A percentile compares a stretch with the other conserved stretches of the same genome.
Evolutionary conservation across 2,797 vertebrate species (phyloP).

Genomic region (Erpetoichthys calabaricus): DNA sequence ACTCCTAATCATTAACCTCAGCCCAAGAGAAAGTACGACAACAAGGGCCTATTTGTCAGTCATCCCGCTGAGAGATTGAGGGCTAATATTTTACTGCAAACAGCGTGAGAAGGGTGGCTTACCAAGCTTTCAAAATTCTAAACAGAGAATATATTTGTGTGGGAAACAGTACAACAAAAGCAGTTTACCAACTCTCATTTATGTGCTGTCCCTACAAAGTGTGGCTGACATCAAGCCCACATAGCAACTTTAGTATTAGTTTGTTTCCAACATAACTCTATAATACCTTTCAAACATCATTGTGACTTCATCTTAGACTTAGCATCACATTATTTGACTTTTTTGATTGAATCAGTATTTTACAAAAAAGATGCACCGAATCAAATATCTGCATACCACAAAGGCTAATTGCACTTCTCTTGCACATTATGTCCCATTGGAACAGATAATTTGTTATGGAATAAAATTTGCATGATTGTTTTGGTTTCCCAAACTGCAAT

Average conservation of each 20-base stretch:
- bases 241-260: neutral
- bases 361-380: too few relatives aligned
- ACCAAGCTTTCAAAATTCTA: slow-evolving; percentile 44
- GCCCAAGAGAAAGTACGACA: slow-evolving; percentile 73
- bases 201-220: slow-evolving; percentile 5
- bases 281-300: too few relatives aligned
- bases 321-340: too few relatives aligned
- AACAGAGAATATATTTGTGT: slow-evolving; percentile 56
- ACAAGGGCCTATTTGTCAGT: slow-evolving; percentile 86
- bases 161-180: slow-evolving; percentile 43
- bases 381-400: too few relatives aligned
- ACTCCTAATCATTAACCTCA: slow-evolving; percentile 90
- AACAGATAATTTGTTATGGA: too few relatives aligned
- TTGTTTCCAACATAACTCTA: neutral
- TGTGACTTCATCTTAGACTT: too few relatives aligned
- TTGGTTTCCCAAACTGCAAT: too few relatives aligned
- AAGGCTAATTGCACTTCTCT: too few relatives aligned
- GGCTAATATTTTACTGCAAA: slow-evolving; percentile 82
- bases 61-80: slow-evolving; percentile 49
- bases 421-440: too few relatives aligned
- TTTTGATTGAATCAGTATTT: too few relatives aligned
- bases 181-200: slow-evolving; percentile 49
- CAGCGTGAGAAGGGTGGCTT: slow-evolving; percentile 74
- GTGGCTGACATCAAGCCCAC: neutral
- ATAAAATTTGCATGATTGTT: too few relatives aligned